Evolutionary conservation across 2,888 invertebrate species (phyloP).

Genomic region (Amphipyra tragopoginis): DNA sequence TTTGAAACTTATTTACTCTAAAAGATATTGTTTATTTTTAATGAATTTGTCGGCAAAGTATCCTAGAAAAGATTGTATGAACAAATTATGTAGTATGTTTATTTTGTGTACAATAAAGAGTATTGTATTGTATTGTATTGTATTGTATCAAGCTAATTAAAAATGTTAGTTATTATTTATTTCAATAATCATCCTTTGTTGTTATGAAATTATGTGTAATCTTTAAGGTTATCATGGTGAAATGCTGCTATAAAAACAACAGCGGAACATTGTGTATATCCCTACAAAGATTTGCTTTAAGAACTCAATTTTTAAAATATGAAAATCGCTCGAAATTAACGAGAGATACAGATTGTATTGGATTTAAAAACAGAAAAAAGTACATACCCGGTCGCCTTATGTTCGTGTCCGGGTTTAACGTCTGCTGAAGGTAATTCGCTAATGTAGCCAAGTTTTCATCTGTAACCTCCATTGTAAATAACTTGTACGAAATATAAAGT

Average conservation of each 20-base stretch:
- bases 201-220: background rate
- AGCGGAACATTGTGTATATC: background rate
- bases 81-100: too few relatives aligned
- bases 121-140: too few relatives aligned
- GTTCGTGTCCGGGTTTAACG: slow-evolving; percentile 95
- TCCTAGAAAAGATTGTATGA: too few relatives aligned
- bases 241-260: background rate
- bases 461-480: slow-evolving; percentile 93
- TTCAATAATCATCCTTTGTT: background rate
- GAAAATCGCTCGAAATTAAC: background rate
- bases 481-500: background rate
- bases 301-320: background rate
- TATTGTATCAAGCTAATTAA: too few relatives aligned
- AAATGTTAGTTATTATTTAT: too few relatives aligned
- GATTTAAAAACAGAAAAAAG: slow-evolving; percentile 3
- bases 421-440: slow-evolving; percentile 96
- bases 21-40: too few relatives aligned
- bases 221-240: slow-evolving; percentile 2
- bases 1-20: too few relatives aligned
- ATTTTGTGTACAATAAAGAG: too few relatives aligned
- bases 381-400: slow-evolving; percentile 95
- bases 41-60: too few relatives aligned
- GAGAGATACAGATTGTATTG: background rate
- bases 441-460: slow-evolving; percentile 95
- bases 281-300: background rate